Evolutionary conservation across 1,140 invertebrate species (phyloP), one percentile per base, ranked within the genome.

Genomic region (Babylonia areolata): DNA sequence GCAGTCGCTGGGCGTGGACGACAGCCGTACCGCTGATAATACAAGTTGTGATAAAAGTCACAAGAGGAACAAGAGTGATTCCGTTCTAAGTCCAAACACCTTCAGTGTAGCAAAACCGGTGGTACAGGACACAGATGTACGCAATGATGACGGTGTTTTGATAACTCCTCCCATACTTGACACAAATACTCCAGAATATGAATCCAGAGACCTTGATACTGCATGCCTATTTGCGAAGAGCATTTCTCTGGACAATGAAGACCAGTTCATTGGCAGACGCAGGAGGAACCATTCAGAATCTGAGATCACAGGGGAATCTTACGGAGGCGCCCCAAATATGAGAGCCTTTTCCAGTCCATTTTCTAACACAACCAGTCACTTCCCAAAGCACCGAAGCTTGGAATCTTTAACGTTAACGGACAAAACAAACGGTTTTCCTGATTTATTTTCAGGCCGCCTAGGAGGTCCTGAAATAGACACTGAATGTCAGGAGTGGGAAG

Each of bases 251-350:
- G 31, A 12, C 5, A 40, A 23, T 80, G n/a, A 54, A 54, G 5
- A 12, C n/a, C n/a, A n/a, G 23, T 37, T 37, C 20, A 5, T 6
- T 37, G 37, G 75, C 33, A 6, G 75, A 20, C 75, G 39, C 5
- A 35, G 23, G 39, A 39, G 75, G 28, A 77, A 80, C n/a, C 40
- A 35, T 33, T 80, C 78, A 51, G 78, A 80, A 31, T 80, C 78
- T 3, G 46, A 54, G n/a, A 2, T 80, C 2, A 51, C n/a, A 23
- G 40, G 31, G n/a, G 15, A 28, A 17, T 58, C 37, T 6, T 51
- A 3, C 2, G 11, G 6, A 3, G 28, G 15, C 23, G 31, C 31
- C 28, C 12, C 1, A 64, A 15, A 33, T 31, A 23, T 6, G 11
- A 40, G 23, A 6, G 40, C 33, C 28, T 33, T 31, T 5, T 33